Base-by-base conservation (phyloP, 2,888 invertebrate species). In the Caenorhabditis doughertyi region DNA sequence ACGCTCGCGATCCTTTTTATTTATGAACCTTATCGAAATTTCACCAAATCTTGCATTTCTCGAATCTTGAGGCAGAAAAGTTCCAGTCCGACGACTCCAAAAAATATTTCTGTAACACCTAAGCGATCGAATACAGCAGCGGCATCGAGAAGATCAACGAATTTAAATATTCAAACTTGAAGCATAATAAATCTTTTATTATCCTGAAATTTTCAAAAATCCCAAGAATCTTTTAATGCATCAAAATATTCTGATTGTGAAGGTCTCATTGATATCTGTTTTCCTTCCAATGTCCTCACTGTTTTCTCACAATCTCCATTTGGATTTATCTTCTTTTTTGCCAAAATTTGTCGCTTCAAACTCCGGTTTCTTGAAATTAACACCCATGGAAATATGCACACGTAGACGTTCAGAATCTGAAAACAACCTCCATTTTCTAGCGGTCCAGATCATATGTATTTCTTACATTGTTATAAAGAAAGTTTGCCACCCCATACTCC, bases 171-270 rank as follows among this genome's bases (percentile, higher is more conserved):
- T 27, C 53, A 62, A 29, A 47, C n/a, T 9, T 60, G 8, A 18
- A 27, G 25, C 25, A 29, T n/a, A 42, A 27, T 27, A 11, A 0
- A 55, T 25, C 7, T n/a, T 8, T 27, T 3, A 56, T 21, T 35
- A 56, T 35, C 13, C 4, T 16, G 25, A 7, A 65, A 27, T 56
- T 47, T n/a, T n/a, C n/a, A 60, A 53, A 11, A 25, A 18, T 56
- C 42, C 79, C 79, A 79, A n/a, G 79, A 79, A 29, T 53, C 49
- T 23, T 70, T 51, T 18, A 79, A 47, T 11, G 79, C 79, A 56
- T 76, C 71, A 51, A 81, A 81, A 58, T 81, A 76, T 51, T 81
- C 81, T n/a, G 39, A 18, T 27, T 81, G 81, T 32, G 81, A 76
- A 9, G 64, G 71, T 7, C 62, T 25, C 65, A 76, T 47, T 32